Conservation (phyloP, 2,113 vertebrate genomes). For the Macheiramphus alcinus region DNA sequence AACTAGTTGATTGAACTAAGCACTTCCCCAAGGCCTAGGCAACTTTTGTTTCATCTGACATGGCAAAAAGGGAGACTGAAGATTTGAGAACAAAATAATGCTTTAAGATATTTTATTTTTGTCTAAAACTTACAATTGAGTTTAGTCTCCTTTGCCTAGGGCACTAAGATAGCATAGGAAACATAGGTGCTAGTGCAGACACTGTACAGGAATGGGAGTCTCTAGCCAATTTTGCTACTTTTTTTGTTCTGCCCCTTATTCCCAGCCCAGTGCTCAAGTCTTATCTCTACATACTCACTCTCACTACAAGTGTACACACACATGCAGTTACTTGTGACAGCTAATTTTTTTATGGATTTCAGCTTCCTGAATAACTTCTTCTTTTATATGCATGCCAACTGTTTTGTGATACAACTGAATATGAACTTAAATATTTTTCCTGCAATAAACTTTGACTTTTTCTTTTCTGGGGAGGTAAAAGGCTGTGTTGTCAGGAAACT, state of each 20-base stretch:
- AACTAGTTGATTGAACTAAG: background rate
- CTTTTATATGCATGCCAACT: background rate
- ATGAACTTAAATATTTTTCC: background rate
- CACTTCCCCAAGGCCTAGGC: background rate
- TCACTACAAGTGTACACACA: background rate
- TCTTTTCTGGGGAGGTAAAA: background rate
- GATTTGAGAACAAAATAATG: background rate
- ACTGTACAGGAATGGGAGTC: background rate
- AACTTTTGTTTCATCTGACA: background rate
- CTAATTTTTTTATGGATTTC: background rate
- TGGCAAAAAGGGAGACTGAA: background rate
- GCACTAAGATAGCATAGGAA: background rate
- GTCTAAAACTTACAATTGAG: background rate
- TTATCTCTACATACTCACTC: background rate
- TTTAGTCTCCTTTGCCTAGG: background rate
- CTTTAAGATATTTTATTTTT: background rate
- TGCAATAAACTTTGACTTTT: background rate
- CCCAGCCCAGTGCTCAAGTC: background rate
- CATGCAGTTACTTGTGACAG: background rate
- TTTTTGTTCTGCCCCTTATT: background rate
- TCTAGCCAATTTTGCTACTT: background rate
- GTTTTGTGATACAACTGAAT: background rate
- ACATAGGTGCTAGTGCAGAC: background rate
- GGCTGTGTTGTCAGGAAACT: background rate
- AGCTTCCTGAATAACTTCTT: background rate